phyloP scores from a whole-genome alignment of 2,797 vertebrate species.

The Hapalemur alaotrensis region DNA sequence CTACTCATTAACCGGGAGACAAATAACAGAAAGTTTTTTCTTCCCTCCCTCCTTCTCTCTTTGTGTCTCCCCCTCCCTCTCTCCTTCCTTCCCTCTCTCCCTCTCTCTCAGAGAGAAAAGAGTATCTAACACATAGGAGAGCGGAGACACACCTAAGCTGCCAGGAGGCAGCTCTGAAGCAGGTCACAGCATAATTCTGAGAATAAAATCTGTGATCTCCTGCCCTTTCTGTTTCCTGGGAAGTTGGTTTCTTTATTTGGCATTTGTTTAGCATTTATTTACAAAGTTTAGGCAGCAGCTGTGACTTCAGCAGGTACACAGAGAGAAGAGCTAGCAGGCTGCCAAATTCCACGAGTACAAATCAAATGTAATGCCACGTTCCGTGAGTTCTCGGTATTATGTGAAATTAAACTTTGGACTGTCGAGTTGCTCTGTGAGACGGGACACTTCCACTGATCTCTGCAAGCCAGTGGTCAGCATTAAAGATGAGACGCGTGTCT shows the following conservation, averaged over 20 bases:
- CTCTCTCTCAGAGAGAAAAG: not conserved
- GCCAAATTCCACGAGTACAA: conserved; percentile 69
- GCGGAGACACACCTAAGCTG: conserved; percentile 13
- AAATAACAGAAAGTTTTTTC: not conserved
- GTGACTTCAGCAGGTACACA: conserved; percentile 75
- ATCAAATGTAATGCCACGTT: conserved; percentile 50
- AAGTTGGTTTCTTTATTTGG: conserved; percentile 78
- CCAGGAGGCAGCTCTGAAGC: conserved; percentile 29
- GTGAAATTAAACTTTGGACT: conserved; percentile 59
- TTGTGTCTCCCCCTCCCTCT: accelerated
- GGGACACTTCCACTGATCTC: conserved; percentile 36
- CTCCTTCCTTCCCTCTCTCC: accelerated
- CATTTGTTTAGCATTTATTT: conserved; percentile 79
- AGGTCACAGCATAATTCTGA: conserved; percentile 64
- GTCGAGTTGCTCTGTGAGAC: conserved; percentile 7
- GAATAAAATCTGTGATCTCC: conserved; percentile 69
- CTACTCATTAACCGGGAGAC: not conserved
- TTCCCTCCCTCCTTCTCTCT: accelerated
- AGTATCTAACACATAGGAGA: not conserved
- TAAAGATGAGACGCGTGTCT: conserved; percentile 24
- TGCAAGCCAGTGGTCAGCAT: not conserved
- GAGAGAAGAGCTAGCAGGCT: conserved; percentile 63
- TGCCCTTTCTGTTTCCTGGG: conserved; percentile 72
- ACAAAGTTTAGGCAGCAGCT: conserved; percentile 77
- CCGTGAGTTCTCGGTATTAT: conserved; percentile 25